phyloP scores from a whole-genome alignment of 1,140 invertebrate genomes.

The Vollenhovia emeryi region DNA sequence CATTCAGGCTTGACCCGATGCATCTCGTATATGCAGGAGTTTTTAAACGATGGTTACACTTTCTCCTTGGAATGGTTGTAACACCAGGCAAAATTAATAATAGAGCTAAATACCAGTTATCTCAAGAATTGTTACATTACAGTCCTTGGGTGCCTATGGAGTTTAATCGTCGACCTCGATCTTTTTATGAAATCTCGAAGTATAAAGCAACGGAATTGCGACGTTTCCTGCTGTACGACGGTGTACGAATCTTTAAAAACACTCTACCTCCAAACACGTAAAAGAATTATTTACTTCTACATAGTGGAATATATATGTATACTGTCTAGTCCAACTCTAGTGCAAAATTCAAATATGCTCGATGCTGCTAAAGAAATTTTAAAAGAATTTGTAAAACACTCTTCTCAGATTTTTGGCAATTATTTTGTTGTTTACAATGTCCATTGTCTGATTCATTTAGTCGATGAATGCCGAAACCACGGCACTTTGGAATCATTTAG shows the following conservation, averaged over 20 bases:
- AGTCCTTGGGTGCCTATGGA: background rate
- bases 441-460: constrained; percentile 12
- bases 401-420: constrained; percentile 13
- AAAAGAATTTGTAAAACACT: constrained; percentile 3
- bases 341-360: background rate
- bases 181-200: too few species aligned
- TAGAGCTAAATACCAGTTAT: background rate
- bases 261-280: too few species aligned
- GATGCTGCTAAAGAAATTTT: constrained; percentile 7
- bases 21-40: background rate
- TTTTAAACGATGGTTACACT: background rate
- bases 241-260: too few species aligned
- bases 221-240: too few species aligned
- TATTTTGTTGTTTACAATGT: constrained; percentile 16
- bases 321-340: too few species aligned
- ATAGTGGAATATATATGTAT: too few species aligned
- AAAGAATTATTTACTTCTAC: too few species aligned
- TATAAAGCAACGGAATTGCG: too few species aligned
- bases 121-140: background rate
- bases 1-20: background rate
- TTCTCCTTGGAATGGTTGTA: background rate
- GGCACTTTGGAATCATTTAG: background rate
- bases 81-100: background rate
- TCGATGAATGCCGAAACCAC: background rate
- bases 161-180: too few species aligned